A percentile compares a stretch with the other conserved stretches of the same genome.
phyloP scores from a whole-genome alignment of 1,140 invertebrate genomes.

The Thaumetopoea pityocampa region DNA sequence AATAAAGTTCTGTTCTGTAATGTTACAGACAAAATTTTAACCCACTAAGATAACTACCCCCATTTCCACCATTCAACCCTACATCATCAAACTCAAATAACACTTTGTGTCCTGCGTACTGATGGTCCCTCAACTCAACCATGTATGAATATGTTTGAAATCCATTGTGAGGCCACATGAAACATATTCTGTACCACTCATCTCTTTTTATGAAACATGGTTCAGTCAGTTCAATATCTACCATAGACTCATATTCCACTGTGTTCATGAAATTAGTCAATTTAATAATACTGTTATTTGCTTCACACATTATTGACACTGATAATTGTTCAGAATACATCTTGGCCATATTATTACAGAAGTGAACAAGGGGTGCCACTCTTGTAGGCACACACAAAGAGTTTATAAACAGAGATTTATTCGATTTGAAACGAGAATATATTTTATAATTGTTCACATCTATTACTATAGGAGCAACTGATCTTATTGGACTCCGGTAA shows the following conservation, averaged over 20 bases:
- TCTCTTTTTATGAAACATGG: conserved; percentile 60
- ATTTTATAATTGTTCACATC: conserved; percentile 44
- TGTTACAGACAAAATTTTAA: conserved; percentile 62
- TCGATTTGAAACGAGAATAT: conserved; percentile 52
- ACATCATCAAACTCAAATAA: conserved; percentile 67
- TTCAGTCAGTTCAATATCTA: conserved; percentile 57
- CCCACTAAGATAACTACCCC: conserved; percentile 62
- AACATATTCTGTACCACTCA: conserved; percentile 63
- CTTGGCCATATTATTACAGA: conserved; percentile 40
- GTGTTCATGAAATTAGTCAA: conserved; percentile 43
- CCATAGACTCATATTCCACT: conserved; percentile 54
- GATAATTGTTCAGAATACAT: conserved; percentile 60
- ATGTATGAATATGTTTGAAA: conserved; percentile 51
- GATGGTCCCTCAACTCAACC: conserved; percentile 51
- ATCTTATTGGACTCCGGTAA: conserved; percentile 53
- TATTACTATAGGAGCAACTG: conserved; percentile 57
- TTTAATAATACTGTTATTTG: conserved; percentile 45
- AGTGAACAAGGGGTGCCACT: conserved; percentile 50
- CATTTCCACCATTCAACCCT: conserved; percentile 30
- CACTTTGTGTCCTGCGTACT: conserved; percentile 46
- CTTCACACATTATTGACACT: conserved; percentile 47
- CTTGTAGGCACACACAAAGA: conserved; percentile 62
- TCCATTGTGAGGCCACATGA: conserved; percentile 55
- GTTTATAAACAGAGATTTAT: conserved; percentile 68
- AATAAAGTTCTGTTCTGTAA: too few relatives aligned